A percentile compares a stretch with the other conserved stretches of the same genome.
These are phyloP conservation scores for Morinoia aosen DNA, from an alignment of 2,888 invertebrate species.

Conservation along the genomic window DNA sequence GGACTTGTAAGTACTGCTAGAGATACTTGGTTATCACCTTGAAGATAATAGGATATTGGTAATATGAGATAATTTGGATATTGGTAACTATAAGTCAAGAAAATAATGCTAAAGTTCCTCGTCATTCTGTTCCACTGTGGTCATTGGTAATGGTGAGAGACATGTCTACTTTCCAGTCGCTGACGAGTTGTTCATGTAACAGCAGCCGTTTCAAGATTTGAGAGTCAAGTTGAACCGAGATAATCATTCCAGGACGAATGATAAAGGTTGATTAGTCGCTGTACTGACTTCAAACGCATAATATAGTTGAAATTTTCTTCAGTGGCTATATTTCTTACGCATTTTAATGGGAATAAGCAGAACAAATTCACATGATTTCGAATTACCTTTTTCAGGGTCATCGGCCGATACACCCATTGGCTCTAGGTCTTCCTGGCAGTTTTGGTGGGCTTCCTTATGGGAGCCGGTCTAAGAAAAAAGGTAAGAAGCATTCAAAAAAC, in stretches of 20 bases:
- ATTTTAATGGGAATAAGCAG: not conserved
- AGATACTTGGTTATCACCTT: no score
- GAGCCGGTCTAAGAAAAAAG: not conserved
- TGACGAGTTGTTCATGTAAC: not conserved
- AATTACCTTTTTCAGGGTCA: not conserved
- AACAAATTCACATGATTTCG: not conserved
- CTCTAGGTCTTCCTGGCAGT: not conserved
- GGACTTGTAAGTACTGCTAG: not conserved
- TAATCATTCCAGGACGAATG: not conserved
- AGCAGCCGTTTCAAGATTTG: not conserved
- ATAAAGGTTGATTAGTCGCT: not conserved
- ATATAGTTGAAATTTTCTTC: not conserved
- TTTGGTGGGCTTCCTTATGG: not conserved
- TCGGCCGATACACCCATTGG: not conserved
- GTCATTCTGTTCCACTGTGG: no score
- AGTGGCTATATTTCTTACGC: not conserved
- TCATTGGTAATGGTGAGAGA: no score
- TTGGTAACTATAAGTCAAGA: no score
- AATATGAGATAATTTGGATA: no score
- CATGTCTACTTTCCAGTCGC: not conserved
- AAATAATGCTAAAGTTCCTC: no score
- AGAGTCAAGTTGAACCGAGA: not conserved
- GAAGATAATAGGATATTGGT: no score
- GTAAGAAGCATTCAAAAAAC: not conserved
- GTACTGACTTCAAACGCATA: not conserved